A percentile compares a stretch with the other conserved stretches of the same genome.
Evolutionary conservation across 1,140 invertebrate genomes (phyloP).

Genomic region (Frieseomelitta varia): DNA sequence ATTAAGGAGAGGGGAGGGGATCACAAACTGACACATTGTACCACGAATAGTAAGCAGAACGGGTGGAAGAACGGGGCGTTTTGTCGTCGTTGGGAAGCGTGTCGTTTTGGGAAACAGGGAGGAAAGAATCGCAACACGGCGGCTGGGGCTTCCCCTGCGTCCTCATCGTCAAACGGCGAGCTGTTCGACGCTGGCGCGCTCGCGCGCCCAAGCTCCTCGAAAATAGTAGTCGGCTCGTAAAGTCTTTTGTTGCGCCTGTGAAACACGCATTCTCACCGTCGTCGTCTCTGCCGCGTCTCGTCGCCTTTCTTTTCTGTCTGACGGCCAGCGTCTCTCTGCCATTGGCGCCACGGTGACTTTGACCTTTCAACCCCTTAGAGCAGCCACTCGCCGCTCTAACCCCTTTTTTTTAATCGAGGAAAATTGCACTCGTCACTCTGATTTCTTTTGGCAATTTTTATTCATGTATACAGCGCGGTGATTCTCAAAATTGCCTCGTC

Average conservation of each 20-base stretch:
- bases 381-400: slow-evolving; percentile 14
- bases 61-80: not conserved
- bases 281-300: slow-evolving; percentile 21
- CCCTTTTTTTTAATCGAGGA: slow-evolving; percentile 5
- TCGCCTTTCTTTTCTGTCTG: slow-evolving; percentile 58
- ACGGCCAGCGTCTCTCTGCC: slow-evolving; percentile 22
- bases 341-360: slow-evolving; percentile 40
- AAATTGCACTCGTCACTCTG: not conserved
- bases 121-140: slow-evolving; percentile 6
- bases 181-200: slow-evolving; percentile 18
- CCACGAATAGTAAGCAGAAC: slow-evolving; percentile 14
- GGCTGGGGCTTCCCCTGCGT: not conserved
- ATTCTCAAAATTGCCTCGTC: not conserved
- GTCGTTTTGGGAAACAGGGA: slow-evolving; percentile 6
- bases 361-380: slow-evolving; percentile 29
- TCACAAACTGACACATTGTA: not conserved
- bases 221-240: slow-evolving; percentile 60
- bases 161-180: slow-evolving; percentile 46
- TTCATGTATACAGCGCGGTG: too few species aligned
- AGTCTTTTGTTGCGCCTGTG: slow-evolving; percentile 51
- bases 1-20: not conserved
- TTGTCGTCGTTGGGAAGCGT: not conserved
- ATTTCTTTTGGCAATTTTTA: too few species aligned
- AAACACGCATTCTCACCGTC: slow-evolving; percentile 40
- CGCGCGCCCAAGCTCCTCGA: slow-evolving; percentile 37